Evolutionary conservation across 2,797 vertebrate species (phyloP).

Genomic region (Sebastiscus albofasciatus): DNA sequence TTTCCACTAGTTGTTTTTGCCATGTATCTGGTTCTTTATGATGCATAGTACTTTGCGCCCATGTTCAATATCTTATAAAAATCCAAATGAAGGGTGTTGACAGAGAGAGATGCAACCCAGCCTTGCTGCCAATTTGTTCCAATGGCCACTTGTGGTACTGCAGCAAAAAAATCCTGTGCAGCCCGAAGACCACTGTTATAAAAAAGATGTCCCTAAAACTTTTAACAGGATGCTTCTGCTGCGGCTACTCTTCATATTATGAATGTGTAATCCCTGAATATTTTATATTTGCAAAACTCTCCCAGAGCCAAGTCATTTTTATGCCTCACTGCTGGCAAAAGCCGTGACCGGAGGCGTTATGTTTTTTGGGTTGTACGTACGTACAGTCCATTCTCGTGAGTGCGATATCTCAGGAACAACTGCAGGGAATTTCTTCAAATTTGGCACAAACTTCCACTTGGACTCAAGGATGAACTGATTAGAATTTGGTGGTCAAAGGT

Average conservation of each 20-base stretch:
- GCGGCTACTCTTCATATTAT: background rate
- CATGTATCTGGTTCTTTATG: constrained; percentile 46
- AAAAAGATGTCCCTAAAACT: background rate
- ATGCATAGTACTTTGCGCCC: background rate
- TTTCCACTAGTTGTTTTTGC: constrained; percentile 17
- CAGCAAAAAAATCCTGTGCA: background rate
- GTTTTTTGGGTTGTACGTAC: too few species aligned
- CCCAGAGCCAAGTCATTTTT: background rate
- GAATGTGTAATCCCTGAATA: background rate
- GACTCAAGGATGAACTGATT: background rate
- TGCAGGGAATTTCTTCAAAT: background rate
- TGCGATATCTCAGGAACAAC: background rate
- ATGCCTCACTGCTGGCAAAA: too few species aligned
- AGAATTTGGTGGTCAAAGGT: background rate
- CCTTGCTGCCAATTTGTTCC: background rate
- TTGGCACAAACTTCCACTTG: background rate
- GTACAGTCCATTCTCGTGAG: accelerated
- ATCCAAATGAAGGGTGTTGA: constrained; percentile 20
- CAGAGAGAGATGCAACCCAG: background rate
- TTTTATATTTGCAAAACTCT: background rate
- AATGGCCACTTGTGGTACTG: too few species aligned
- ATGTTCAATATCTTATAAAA: constrained; percentile 31
- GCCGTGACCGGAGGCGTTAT: accelerated
- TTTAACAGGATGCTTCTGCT: background rate
- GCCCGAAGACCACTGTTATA: background rate